Evolutionary conservation across 2,113 vertebrate genomes (phyloP), one percentile per base, ranked within the genome.

Genomic region (Balaeniceps rex): DNA sequence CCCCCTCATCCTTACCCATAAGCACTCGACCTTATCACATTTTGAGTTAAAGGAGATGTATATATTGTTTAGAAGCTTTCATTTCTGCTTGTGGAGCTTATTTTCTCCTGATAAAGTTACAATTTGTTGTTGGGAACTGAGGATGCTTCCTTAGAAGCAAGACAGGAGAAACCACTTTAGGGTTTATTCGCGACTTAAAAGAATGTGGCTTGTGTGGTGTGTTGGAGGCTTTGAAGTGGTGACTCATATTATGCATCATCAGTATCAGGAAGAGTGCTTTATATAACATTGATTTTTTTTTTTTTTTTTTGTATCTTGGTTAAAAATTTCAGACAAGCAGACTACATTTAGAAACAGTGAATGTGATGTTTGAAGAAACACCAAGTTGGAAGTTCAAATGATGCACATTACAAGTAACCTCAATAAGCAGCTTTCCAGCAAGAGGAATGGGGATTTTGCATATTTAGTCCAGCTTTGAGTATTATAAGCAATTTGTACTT

Each of bases 151-250:
- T 90, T 88, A 83, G 54, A 93, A 90, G 51, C 33, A 88, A 89
- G 82, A 58, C 51, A 83, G 75, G 70, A 91, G 75, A 95, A 91
- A 95, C 57, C 51, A 89, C 91, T 96, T 94, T 7, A 28, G 90
- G 84, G 55, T 94, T 96, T 94, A 83, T 96, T 91, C 9, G 44
- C 21, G 12, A 85, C 78, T 97, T 94, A 29, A 86, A 95, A 91
- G 84, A 89, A 66, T 47, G 75, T 90, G 75, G 71, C 65, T 93
- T 91, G 55, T 97, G 89, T 88, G 64, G 63, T 85, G 82, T 94
- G 95, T 96, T 97, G 94, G 89, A 93, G 87, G 91, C 91, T 97
- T 93, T 97, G 94, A 97, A 97, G 84, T 83, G 84, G 77, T 97
- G 96, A 96, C 84, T 97, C 97, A 96, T 40, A 25, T 63, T 93